Evolutionary conservation across 1,140 invertebrate species (phyloP).

Genomic region (Drosophila nannoptera): DNA sequence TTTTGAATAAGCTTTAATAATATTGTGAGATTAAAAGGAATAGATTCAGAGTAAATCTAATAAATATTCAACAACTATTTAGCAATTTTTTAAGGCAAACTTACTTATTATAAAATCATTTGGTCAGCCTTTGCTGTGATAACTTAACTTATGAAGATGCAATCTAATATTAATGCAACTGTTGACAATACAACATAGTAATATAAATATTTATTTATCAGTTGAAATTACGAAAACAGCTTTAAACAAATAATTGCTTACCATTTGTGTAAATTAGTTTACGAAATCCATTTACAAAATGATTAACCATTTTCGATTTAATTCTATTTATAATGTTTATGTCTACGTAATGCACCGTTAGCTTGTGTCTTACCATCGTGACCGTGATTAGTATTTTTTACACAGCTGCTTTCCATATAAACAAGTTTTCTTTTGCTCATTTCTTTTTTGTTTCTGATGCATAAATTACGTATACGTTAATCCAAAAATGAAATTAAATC

Average conservation of each 20-base stretch:
- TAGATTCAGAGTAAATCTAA: not conserved
- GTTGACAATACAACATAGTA: too few species aligned
- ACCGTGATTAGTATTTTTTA: constrained; percentile 15
- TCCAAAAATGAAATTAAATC: too few species aligned
- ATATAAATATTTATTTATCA: too few species aligned
- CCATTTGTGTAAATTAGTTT: not conserved
- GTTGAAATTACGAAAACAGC: too few species aligned
- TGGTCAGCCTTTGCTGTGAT: too few species aligned
- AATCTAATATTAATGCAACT: too few species aligned
- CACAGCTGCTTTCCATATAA: constrained; percentile 29
- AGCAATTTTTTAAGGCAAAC: too few species aligned
- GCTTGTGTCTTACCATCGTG: not conserved
- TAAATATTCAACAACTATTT: too few species aligned
- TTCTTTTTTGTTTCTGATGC: constrained; percentile 15
- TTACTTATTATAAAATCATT: too few species aligned
- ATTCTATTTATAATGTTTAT: not conserved
- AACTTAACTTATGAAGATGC: too few species aligned
- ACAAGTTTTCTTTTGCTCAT: constrained; percentile 17
- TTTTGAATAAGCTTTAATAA: not conserved
- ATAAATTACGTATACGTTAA: constrained; percentile 37
- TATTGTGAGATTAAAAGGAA: not conserved
- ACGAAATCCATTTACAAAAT: not conserved
- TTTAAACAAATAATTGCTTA: too few species aligned
- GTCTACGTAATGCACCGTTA: constrained; percentile 35
- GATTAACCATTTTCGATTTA: not conserved